A percentile compares a stretch with the other conserved stretches of the same genome.
These are phyloP conservation scores for Dissostichus mawsoni DNA, from an alignment of 2,113 vertebrate species.

Conservation along the genomic window DNA sequence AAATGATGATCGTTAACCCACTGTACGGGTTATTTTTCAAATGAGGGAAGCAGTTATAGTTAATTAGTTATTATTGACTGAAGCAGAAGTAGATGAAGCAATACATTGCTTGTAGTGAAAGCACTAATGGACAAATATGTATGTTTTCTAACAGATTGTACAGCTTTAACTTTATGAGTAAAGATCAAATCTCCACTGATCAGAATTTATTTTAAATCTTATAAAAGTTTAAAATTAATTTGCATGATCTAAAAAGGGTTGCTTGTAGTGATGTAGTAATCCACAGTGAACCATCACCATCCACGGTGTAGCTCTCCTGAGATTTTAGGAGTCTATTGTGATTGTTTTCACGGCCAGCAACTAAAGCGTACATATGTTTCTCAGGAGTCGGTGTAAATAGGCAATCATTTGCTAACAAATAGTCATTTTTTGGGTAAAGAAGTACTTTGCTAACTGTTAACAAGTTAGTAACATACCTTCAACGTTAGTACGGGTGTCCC, in stretches of 20 bases:
- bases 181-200: not conserved
- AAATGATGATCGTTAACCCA: not conserved
- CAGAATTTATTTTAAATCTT: not conserved
- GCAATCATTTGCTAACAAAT: too few relatives aligned
- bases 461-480: constrained; percentile 73
- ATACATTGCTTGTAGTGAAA: not conserved
- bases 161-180: not conserved
- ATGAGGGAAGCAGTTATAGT: not conserved
- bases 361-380: not conserved
- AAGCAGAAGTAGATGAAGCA: not conserved
- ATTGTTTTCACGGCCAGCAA: not conserved
- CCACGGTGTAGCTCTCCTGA: not conserved
- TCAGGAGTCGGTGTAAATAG: not conserved
- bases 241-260: not conserved
- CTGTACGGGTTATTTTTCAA: not conserved
- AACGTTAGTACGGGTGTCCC: constrained; percentile 66
- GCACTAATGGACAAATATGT: not conserved
- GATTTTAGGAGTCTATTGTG: too few relatives aligned
- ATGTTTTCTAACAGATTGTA: not conserved
- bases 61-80: not conserved
- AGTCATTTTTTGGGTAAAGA: too few relatives aligned
- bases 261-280: not conserved
- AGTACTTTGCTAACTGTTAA: too few relatives aligned
- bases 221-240: not conserved
- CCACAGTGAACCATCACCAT: not conserved